Evolutionary conservation across 2,888 invertebrate species (phyloP), one percentile per base, ranked within the genome.

Genomic region (Branchipolynoe longqiensis): DNA sequence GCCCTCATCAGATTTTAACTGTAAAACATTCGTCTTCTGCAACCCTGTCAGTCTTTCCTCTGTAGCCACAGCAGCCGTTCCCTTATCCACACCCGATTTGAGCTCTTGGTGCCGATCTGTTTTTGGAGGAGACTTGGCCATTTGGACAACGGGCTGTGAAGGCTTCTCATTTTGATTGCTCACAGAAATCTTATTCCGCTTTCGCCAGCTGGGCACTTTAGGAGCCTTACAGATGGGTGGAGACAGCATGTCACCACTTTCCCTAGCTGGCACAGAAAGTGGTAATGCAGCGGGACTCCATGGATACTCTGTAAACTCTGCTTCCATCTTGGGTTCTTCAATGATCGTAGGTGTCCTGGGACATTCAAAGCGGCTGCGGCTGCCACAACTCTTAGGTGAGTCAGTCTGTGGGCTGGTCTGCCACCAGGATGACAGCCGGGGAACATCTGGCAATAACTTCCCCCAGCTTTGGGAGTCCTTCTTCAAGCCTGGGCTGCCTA

Each of bases 141-240:
- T 62, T 18, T 18, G 48, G 8, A 48, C 12, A 8, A 58, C 18
- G 25, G 69, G 22, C 36, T n/a, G 69, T 69, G 33, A 38, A 38
- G 36, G 18, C 12, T 62, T 73, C 25, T 38, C 38, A 73, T 40
- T 25, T 62, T 6, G n/a, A 12, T 62, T 8, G 6, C 12, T 4
- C 1, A 6, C 38, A 14, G n/a, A 14, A 33, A 2, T n/a, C 28
- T 73, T 73, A 40, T n/a, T 25, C 4, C 4, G 28, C 25, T 54
- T 78, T 48, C 78, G 41, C 78, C 78, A 78, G 54, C 78, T 78
- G 18, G 78, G 78, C 28, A 78, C 78, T 48, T 78, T 78, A 31
- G 78, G 78, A 18, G 78, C 78, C 25, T 78, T 41, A 28, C 78
- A 78, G 6, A 78, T 78, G 28, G 48, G 22, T 25, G 78, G 78